phyloP scores from a whole-genome alignment of 2,797 vertebrate genomes.

The Heliangelus exortis region DNA sequence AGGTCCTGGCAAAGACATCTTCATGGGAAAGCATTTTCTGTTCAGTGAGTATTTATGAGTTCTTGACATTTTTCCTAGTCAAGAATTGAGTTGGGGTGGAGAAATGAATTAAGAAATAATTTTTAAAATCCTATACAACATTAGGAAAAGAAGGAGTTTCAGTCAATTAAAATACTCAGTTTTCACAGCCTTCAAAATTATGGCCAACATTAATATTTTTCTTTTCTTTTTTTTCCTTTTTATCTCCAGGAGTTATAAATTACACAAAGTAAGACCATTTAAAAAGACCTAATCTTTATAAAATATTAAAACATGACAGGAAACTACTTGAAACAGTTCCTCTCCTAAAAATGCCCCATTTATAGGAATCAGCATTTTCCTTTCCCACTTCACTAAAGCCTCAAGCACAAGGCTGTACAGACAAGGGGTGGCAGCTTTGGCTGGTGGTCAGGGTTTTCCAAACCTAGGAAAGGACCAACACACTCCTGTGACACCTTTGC shows the following conservation, averaged over 20 bases:
- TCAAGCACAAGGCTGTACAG: accelerated
- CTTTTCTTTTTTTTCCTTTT: not conserved
- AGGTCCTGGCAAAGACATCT: not conserved
- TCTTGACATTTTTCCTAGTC: not conserved
- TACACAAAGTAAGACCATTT: not conserved
- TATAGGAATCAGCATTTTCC: not conserved
- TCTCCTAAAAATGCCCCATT: not conserved
- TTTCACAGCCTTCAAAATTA: slow-evolving; percentile 20
- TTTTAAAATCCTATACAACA: not conserved
- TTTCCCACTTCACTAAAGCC: not conserved
- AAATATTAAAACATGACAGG: slow-evolving; percentile 4
- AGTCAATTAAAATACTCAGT: not conserved
- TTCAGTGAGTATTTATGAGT: not conserved
- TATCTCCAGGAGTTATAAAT: not conserved
- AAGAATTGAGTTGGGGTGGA: not conserved
- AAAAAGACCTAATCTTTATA: not conserved
- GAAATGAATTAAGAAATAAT: not conserved
- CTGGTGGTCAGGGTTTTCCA: not conserved
- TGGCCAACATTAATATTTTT: not conserved
- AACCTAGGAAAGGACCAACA: not conserved
- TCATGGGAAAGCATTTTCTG: not conserved
- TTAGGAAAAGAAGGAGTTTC: not conserved
- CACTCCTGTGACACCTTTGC: not conserved
- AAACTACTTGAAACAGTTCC: not conserved
- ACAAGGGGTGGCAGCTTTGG: accelerated